phyloP scores from a whole-genome alignment of 2,113 vertebrate species.

The Cepphus grylle region DNA sequence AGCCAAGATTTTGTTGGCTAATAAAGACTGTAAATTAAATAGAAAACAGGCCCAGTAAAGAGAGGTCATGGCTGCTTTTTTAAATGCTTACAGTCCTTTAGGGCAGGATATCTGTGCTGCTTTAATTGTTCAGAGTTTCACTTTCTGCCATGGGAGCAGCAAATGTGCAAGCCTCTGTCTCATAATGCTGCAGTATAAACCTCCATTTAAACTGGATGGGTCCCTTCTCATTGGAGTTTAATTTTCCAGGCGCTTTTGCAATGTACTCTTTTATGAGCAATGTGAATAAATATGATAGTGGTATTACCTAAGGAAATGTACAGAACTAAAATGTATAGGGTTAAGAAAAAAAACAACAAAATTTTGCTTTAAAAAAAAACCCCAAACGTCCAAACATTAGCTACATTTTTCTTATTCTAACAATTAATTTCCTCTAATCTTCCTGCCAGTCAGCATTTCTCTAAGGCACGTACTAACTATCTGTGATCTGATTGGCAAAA shows the following conservation, averaged over 20 bases:
- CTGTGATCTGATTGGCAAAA: not conserved
- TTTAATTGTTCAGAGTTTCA: conserved; percentile 64
- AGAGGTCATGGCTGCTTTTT: conserved; percentile 55
- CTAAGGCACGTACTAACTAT: not conserved
- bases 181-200: conserved; percentile 41
- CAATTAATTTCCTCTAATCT: not conserved
- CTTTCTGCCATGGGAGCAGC: conserved; percentile 45
- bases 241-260: conserved; percentile 30
- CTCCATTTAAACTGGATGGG: conserved; percentile 69
- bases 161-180: not conserved
- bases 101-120: conserved; percentile 29
- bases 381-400: not conserved
- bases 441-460: not conserved
- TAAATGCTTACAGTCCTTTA: conserved; percentile 40
- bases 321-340: not conserved
- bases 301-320: conserved; percentile 44
- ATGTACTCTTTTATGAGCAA: conserved; percentile 32
- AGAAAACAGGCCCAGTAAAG: conserved; percentile 46
- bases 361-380: not conserved
- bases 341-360: not conserved
- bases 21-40: conserved; percentile 56
- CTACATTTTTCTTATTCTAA: not conserved
- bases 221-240: conserved; percentile 51
- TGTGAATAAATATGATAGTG: conserved; percentile 17
- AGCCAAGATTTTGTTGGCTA: conserved; percentile 61